A percentile compares a stretch with the other conserved stretches of the same genome.
Evolutionary conservation across 1,140 invertebrate genomes (phyloP).

Genomic region (Ostrea denselamellosa): DNA sequence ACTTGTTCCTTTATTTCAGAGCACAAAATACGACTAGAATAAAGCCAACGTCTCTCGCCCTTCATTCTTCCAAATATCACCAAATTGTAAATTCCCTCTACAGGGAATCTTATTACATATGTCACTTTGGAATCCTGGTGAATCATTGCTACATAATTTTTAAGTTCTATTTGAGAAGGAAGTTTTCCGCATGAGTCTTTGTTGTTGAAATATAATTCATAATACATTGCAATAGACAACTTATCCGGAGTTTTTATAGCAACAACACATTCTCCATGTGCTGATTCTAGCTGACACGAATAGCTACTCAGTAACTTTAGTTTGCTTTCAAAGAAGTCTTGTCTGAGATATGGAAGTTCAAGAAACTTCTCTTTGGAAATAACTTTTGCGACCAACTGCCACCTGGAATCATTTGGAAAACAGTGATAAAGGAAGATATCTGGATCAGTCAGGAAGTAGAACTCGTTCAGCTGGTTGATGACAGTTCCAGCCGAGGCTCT

Average conservation of each 20-base stretch:
- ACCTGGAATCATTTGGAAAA: constrained; percentile 44
- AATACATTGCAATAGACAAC: constrained; percentile 40
- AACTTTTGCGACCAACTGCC: constrained; percentile 45
- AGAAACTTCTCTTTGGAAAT: constrained; percentile 36
- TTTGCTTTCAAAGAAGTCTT: constrained; percentile 39
- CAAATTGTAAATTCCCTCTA: constrained; percentile 53
- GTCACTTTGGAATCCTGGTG: constrained; percentile 37
- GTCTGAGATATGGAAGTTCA: constrained; percentile 30
- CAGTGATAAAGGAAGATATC: constrained; percentile 56
- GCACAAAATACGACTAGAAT: constrained; percentile 53
- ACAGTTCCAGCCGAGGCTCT: constrained; percentile 27
- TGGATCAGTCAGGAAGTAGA: constrained; percentile 70
- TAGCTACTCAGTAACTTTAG: constrained; percentile 44
- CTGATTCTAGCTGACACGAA: constrained; percentile 38
- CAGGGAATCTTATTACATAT: constrained; percentile 52
- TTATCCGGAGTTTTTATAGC: constrained; percentile 16
- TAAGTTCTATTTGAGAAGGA: constrained; percentile 43
- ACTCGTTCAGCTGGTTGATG: constrained; percentile 61
- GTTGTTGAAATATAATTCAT: constrained; percentile 52
- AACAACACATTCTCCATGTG: constrained; percentile 46
- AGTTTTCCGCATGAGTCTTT: constrained; percentile 38
- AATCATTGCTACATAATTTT: constrained; percentile 50
- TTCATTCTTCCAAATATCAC: neutral
- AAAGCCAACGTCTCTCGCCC: constrained; percentile 8
- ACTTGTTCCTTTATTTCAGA: constrained; percentile 35